A percentile compares a stretch with the other conserved stretches of the same genome.
Conservation (phyloP, 1,140 invertebrate genomes). For the Idris sp. region DNA sequence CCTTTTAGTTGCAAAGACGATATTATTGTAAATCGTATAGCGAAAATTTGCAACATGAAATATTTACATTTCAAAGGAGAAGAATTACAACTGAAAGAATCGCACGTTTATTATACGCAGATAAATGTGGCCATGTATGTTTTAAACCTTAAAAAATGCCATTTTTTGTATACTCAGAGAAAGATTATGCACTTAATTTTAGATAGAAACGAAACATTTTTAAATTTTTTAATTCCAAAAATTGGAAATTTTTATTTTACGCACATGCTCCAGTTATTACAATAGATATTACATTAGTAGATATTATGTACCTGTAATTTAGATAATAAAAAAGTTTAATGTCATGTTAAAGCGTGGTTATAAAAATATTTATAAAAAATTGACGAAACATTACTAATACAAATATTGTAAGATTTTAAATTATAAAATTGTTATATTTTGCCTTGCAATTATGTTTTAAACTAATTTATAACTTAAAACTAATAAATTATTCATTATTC, state of each 20-base stretch:
- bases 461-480: too few species aligned
- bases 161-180: background rate
- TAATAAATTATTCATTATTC: too few species aligned
- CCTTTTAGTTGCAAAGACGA: background rate
- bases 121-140: background rate
- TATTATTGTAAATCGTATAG: background rate
- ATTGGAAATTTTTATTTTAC: background rate
- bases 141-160: background rate
- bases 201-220: background rate
- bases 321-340: background rate
- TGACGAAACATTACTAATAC: too few species aligned
- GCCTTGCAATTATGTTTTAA: too few species aligned
- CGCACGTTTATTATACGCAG: background rate
- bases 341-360: too few species aligned
- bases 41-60: background rate
- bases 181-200: background rate
- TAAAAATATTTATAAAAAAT: too few species aligned
- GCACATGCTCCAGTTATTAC: too few species aligned
- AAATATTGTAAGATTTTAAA: too few species aligned
- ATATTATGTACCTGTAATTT: too few species aligned
- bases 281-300: too few species aligned
- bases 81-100: conserved; percentile 1
- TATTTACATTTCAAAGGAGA: background rate
- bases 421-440: too few species aligned
- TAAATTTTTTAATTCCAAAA: background rate